These are phyloP conservation scores for Pollenia labialis DNA, from an alignment of 2,888 invertebrate genomes.

Conservation along the genomic window DNA sequence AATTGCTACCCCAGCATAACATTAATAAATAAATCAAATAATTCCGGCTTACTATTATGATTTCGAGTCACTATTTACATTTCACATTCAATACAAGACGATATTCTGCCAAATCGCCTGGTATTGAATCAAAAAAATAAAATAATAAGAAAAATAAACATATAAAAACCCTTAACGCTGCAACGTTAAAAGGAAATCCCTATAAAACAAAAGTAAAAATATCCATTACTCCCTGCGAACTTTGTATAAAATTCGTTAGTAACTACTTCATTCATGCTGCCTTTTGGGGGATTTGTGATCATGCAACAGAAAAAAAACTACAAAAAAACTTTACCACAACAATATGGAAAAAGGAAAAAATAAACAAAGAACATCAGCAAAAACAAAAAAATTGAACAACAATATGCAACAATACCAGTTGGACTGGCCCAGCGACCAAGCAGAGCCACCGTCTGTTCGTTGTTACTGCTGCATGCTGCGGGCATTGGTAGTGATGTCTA, in stretches of 20 bases:
- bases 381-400: slow-evolving; percentile 33
- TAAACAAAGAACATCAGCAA: slow-evolving; percentile 7
- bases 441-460: slow-evolving; percentile 41
- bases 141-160: slow-evolving; percentile 41
- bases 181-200: slow-evolving; percentile 61
- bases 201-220: slow-evolving; percentile 58
- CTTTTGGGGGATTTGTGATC: slow-evolving; percentile 54
- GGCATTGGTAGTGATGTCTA: slow-evolving; percentile 33
- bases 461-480: slow-evolving; percentile 46
- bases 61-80: slow-evolving; percentile 11
- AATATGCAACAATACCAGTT: slow-evolving; percentile 60
- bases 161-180: slow-evolving; percentile 43
- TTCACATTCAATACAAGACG: slow-evolving; percentile 27
- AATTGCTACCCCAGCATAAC: not conserved
- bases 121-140: slow-evolving; percentile 19
- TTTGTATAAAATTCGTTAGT: slow-evolving; percentile 50
- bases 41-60: slow-evolving; percentile 10
- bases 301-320: slow-evolving; percentile 8
- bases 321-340: slow-evolving; percentile 55
- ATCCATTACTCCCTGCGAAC: slow-evolving; percentile 54
- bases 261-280: slow-evolving; percentile 56
- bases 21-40: slow-evolving; percentile 48
- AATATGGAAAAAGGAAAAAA: slow-evolving; percentile 60
- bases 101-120: not conserved
- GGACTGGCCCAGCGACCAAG: slow-evolving; percentile 24